These are phyloP conservation scores for Carterocephalus palaemon DNA, from an alignment of 2,888 invertebrate genomes.

Conservation along the genomic window DNA sequence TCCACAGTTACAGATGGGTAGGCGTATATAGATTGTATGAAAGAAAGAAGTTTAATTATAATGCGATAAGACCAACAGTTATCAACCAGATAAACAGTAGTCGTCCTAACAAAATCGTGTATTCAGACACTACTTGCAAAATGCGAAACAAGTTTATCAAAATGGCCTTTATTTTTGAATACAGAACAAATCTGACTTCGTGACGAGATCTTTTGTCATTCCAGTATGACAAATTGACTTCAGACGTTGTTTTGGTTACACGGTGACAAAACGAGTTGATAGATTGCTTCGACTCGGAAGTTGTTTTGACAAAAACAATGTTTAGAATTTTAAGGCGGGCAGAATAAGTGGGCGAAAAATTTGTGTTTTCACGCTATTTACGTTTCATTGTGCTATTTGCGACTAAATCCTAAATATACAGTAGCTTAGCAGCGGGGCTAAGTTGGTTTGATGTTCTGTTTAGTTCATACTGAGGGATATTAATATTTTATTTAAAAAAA, in stretches of 20 bases:
- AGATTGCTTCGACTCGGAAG: conserved; percentile 28
- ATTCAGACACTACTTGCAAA: not conserved
- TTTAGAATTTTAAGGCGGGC: conserved; percentile 17
- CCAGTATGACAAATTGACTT: conserved; percentile 39
- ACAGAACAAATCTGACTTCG: conserved; percentile 14
- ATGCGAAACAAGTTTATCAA: not conserved
- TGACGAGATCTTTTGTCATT: conserved; percentile 34
- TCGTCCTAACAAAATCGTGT: too few relatives aligned
- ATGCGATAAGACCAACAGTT: too few relatives aligned
- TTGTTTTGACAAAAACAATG: conserved; percentile 14
- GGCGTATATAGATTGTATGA: too few relatives aligned
- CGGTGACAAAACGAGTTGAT: conserved; percentile 37
- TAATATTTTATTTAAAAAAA: too few relatives aligned
- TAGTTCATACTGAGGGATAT: too few relatives aligned
- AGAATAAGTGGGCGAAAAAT: conserved; percentile 1
- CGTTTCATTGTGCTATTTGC: not conserved
- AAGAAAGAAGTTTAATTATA: too few relatives aligned
- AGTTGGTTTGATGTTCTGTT: too few relatives aligned
- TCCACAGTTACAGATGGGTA: too few relatives aligned
- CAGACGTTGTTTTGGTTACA: conserved; percentile 35
- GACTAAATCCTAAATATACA: too few relatives aligned
- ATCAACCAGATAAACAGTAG: too few relatives aligned
- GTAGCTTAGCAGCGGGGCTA: too few relatives aligned
- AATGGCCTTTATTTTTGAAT: conserved; percentile 11
- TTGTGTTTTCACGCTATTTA: not conserved